A percentile compares a stretch with the other conserved stretches of the same genome.
These are phyloP conservation scores for Pharmacophagus antenor DNA, from an alignment of 2,888 invertebrate species.

Conservation along the genomic window DNA sequence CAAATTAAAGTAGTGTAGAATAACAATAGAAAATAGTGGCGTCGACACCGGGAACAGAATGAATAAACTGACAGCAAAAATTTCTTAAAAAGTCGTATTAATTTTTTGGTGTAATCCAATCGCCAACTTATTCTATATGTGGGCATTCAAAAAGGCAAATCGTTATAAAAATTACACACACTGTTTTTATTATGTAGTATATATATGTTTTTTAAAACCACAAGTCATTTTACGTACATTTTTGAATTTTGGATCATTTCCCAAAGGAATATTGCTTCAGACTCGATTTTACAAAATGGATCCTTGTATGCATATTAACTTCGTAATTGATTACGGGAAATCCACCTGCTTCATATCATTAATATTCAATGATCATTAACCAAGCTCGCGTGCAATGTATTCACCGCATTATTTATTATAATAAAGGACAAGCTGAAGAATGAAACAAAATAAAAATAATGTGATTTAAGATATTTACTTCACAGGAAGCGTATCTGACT, in stretches of 20 bases:
- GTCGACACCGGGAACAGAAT: no score
- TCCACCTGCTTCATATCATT: slow-evolving; percentile 17
- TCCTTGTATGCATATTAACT: slow-evolving; percentile 12
- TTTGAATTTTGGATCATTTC: no score
- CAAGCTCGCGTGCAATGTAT: background rate
- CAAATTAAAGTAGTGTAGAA: no score
- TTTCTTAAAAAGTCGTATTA: no score
- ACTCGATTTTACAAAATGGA: background rate
- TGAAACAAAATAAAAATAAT: background rate
- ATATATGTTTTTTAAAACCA: background rate
- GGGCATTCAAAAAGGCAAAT: background rate
- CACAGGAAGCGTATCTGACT: background rate
- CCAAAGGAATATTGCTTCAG: background rate
- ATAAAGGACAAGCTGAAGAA: background rate
- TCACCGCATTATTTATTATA: slow-evolving; percentile 5
- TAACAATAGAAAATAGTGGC: no score
- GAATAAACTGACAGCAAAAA: no score
- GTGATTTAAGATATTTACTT: background rate
- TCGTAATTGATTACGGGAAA: slow-evolving; percentile 22
- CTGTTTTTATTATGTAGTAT: background rate
- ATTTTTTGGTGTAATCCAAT: background rate
- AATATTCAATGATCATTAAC: slow-evolving; percentile 25
- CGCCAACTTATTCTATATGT: background rate
- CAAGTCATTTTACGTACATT: no score
- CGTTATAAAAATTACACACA: background rate